These are phyloP conservation scores for Sapajus apella DNA, from an alignment of 2,113 vertebrate genomes.

Conservation along the genomic window DNA sequence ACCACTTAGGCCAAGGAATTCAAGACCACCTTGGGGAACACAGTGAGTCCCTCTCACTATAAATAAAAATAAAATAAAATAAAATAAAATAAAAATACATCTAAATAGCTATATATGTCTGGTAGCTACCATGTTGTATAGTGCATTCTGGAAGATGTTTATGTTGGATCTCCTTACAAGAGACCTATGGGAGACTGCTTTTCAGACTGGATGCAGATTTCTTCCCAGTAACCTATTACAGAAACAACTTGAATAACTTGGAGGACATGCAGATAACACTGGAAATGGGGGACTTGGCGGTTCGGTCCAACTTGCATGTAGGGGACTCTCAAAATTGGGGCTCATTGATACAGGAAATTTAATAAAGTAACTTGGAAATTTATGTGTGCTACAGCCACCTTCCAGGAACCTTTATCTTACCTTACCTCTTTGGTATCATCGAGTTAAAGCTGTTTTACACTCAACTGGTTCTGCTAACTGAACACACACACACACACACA, in stretches of 20 bases:
- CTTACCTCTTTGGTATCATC: not conserved
- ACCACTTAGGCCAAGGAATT: too few relatives aligned
- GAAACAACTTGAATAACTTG: not conserved
- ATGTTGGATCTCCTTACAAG: not conserved
- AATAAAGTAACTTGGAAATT: not conserved
- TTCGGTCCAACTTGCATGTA: not conserved
- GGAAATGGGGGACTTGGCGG: not conserved
- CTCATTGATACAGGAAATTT: not conserved
- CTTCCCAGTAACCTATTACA: not conserved
- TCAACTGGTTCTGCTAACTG: not conserved
- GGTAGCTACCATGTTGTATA: not conserved
- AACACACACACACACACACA: not conserved
- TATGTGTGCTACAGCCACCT: not conserved
- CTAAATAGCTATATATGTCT: not conserved
- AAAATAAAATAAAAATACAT: not conserved
- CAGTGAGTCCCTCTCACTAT: too few relatives aligned
- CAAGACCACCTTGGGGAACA: too few relatives aligned
- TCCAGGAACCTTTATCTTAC: not conserved
- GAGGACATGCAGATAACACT: not conserved
- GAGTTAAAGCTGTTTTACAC: not conserved
- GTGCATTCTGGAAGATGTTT: not conserved
- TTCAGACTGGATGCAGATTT: not conserved
- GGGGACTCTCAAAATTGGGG: not conserved
- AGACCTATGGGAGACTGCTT: not conserved
- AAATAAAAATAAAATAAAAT: too few relatives aligned